Base-by-base conservation (phyloP, 2,888 invertebrate genomes). In the Cryptophagus acutangulus region DNA sequence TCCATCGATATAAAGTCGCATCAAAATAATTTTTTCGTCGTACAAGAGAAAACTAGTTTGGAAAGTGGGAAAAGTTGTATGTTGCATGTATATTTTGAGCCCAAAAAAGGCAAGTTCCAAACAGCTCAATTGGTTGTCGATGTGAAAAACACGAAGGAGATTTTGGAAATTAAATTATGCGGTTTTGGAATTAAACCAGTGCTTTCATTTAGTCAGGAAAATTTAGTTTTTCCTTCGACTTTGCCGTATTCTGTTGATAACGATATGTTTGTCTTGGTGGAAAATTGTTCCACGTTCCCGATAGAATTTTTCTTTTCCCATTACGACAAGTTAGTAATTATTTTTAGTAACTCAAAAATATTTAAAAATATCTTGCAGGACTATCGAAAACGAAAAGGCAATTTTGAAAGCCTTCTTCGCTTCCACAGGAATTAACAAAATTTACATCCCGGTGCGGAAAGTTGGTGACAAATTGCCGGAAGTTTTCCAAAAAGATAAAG, bases 221-320 rank as follows among this genome's bases (percentile, higher is more conserved):
- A 64, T 3, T 67, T 84, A 17, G 67, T 63, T 43, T 85, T 85
- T 61, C 70, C 74, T 2, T 77, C 84, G 1, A 73, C 77, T 1
- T 61, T 83, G 40, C 84, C 84, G 0, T 80, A 79, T 71, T 26
- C 26, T 12, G 4, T 12, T 12, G 4, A 12, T 4, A 26, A 6
- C 5, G 26, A 26, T 6, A 3, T 70, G 46, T 74, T 85, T 43
- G n/a, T n/a, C n/a, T n/a, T n/a, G 2, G 61, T 86, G 3, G 74
- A 75, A 40, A 86, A 86, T 62, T 74, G 75, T 1, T 79, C 79
- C 44, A 63, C 71, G 2, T 79, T 79, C 63, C 79, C 84, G 0
- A 71, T 85, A 13, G 84, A 85, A 65, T 70, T 83, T 33, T 81
- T 79, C 58, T 78, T 82, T 63, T 69, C 79, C 12, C 82, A 85